Evolutionary conservation across 2,797 vertebrate genomes (phyloP), one percentile per base, ranked within the genome.

Genomic region (Neoniphon sammara): DNA sequence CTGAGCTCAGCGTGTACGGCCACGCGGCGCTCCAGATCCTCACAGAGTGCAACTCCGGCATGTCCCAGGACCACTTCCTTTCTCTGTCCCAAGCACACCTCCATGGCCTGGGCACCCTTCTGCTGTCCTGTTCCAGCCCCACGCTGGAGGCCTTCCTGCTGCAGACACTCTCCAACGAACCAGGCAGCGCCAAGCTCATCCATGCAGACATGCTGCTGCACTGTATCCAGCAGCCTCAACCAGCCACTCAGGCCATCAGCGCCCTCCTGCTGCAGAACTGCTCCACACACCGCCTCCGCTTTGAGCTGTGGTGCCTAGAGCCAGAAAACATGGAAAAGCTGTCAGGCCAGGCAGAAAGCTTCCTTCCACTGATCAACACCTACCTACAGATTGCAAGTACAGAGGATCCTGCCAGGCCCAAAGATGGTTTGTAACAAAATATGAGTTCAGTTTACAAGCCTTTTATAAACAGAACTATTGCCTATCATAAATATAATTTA

Each of bases 291-390:
- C 86, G 95, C 55, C 92, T 98, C 65, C 82, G 90, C 73, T 97
- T 99, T 0, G 96, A 99, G 89, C 65, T 91, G 30, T 99, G 97
- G 97, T 97, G 96, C 72, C 72, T 94, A 34, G 91, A 89, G 83
- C 75, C 88, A 0, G 79, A 58, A 3, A 73, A 88, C 31, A 75
- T 80, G 42, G 85, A 82, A 66, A 58, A 60, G 62, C 82, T 98
- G 25, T 91, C 50, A 23, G 83, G 87, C 3, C 77, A 88, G 23
- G 80, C 73, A 4, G 91, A 93, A 0, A 63, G 39, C 59, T 95
- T 95, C 75, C 93, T 98, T 39, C 93, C 94, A 0, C 80, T 98
- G 0, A 6, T 98, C 53, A 83, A 81, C 0, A 11, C 70, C 0
- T 99, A 98, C 80, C 80, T 98, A 55, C 91, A 91, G 0, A 82